phyloP scores from a whole-genome alignment of 2,888 invertebrate species.

The Oegoconia quadripuncta region DNA sequence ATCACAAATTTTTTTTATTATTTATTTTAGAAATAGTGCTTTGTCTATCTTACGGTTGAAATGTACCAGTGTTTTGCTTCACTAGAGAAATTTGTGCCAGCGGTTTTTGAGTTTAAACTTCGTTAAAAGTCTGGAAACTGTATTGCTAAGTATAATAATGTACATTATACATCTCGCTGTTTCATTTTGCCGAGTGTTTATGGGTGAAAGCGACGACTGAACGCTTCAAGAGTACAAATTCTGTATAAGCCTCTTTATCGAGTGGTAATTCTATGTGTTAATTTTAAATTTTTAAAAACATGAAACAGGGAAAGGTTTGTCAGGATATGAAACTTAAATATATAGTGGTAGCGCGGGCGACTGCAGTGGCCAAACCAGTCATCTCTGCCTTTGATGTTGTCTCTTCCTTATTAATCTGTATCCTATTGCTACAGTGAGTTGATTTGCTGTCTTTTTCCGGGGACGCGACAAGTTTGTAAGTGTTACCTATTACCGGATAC shows the following conservation, averaged over 20 bases:
- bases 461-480: no score
- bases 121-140: background rate
- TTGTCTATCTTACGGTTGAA: conserved; percentile 31
- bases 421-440: conserved; percentile 72
- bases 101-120: background rate
- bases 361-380: conserved; percentile 48
- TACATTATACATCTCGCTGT: conserved; percentile 19
- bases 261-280: conserved; percentile 70
- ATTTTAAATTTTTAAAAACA: conserved; percentile 58
- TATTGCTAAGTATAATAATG: no score
- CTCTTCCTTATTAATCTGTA: conserved; percentile 58
- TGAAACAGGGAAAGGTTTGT: conserved; percentile 58
- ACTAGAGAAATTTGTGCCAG: conserved; percentile 21
- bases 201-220: conserved; percentile 59
- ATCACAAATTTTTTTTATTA: conserved; percentile 32
- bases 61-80: conserved; percentile 63
- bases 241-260: conserved; percentile 82
- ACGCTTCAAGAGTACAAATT: conserved; percentile 85
- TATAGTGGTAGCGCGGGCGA: conserved; percentile 50
- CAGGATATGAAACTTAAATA: conserved; percentile 39
- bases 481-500: no score
- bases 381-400: conserved; percentile 74
- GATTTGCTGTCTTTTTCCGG: conserved; percentile 64
- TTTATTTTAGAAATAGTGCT: conserved; percentile 46
- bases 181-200: conserved; percentile 27